Base-by-base conservation (phyloP, 2,113 vertebrate species). In the Eurystomus gularis region DNA sequence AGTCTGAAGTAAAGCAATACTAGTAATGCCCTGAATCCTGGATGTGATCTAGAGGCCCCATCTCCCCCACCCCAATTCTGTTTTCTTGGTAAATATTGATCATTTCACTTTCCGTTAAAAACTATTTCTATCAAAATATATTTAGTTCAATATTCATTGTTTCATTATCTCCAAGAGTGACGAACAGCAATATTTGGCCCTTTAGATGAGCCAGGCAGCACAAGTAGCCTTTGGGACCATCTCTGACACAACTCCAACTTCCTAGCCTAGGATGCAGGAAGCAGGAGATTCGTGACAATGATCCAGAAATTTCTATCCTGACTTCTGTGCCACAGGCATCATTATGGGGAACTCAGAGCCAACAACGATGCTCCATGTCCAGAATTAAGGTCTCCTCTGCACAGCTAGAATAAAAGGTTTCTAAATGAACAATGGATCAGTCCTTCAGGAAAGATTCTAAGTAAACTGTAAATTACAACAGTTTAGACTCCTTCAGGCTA, bases 401-500 rank as follows among this genome's bases (percentile, higher is more conserved):
- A 68, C 35, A 71, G 54, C n/a, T 73, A 93, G 33, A 70, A 60
- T 48, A 89, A 89, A 85, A 81, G 17, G 11, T 68, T 86, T 88
- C 21, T 83, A 64, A 93, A 93, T 73, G 17, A 93, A 48, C 0
- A 3, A 48, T 80, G 58, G 21, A 71, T 90, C 33, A 48, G 26
- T 52, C 31, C 78, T 81, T 71, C 48, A 66, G 20, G 39, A 51
- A 54, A 86, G 49, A 86, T 70, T 90, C 88, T 73, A 86, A 2
- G 2, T 54, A 84, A 93, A 88, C 66, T 82, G 82, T 93, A 95
- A 96, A 88, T 86, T 88, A 68, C 44, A 90, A 39, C 46, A 83
- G 18, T 78, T 95, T 90, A 83, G 64, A 71, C 28, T 87, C 68
- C 55, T 90, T 90, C 60, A 58, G 49, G 72, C 71, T 93, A 51